phyloP scores from a whole-genome alignment of 1,140 invertebrate genomes.

The Sinonovacula constricta region DNA sequence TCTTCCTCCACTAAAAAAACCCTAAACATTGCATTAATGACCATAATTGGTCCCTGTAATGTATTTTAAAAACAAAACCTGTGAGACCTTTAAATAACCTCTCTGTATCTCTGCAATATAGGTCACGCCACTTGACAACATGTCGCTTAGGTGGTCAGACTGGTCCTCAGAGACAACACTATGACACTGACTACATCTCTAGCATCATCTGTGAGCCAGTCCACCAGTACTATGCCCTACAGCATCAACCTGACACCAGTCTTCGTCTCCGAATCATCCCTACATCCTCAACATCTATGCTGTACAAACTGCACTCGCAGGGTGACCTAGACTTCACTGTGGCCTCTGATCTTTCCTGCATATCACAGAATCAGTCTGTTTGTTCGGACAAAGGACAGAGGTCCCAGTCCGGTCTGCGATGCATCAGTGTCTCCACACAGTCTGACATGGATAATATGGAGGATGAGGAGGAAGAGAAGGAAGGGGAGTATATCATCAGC shows the following conservation, averaged over 20 bases:
- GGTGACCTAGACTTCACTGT: background rate
- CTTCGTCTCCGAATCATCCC: background rate
- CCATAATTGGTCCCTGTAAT: no score
- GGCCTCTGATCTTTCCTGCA: background rate
- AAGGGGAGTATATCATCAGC: background rate
- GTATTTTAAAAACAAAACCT: no score
- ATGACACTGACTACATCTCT: background rate
- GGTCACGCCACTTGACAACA: no score
- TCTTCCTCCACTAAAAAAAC: no score
- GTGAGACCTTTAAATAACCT: no score
- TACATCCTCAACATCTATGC: background rate
- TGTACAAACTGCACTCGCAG: background rate
- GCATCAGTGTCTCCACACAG: background rate
- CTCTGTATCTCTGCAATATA: no score
- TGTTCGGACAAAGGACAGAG: background rate
- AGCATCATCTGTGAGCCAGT: conserved; percentile 3
- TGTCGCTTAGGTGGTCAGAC: no score
- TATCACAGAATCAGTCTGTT: background rate
- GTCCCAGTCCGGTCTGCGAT: background rate
- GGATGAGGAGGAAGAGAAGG: background rate
- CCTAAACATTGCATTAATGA: no score
- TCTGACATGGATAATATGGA: background rate
- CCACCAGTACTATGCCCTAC: background rate
- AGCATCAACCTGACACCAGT: background rate
- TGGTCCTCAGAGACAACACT: background rate